Base-by-base conservation (phyloP, 1,140 invertebrate genomes). In the Drosophila takahashii region DNA sequence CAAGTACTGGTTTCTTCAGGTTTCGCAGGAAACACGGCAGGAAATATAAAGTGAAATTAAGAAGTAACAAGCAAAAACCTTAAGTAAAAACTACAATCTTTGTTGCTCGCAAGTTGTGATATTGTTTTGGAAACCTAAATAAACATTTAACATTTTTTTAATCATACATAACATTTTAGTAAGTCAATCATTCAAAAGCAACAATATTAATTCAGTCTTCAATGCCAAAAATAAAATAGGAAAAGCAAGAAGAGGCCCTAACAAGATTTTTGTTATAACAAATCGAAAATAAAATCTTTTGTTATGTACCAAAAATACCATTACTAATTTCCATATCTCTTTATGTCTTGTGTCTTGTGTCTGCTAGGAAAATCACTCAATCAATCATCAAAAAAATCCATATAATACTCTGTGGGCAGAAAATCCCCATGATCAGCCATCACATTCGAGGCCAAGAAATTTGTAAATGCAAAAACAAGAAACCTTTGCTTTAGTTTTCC, bases 381-480 rank as follows among this genome's bases (percentile, higher is more conserved):
- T 62, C 54, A 60, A 42, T 32, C 36, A 22, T 22, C 15, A 27
- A 27, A 10, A 7, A 47, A 47, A 8, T 47, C 29, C 32, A 34
- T 13, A 10, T 7, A 11, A 13, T 4, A 39, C 29, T 15, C 11
- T 29, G 4, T 39, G 1, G 10, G 10, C 13, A 32, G 13, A 16
- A 32, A 37, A 48, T 66, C 22, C 62, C 32, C 34, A 10, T 32
- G 15, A 42, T 41, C 22, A 22, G 22, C 22, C 22, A 22, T 22
- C 41, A 26, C 9, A 18, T 57, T 56, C 29, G 26, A 39, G 64
- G 59, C 34, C 42, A 66, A 65, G 9, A 27, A 65, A 51, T 34
- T 64, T 48, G 48, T 67, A 18, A 32, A 41, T 34, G 32, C 13
- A 22, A 18, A 16, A 11, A 15, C 5, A 48, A 16, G 36, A 29